A percentile compares a stretch with the other conserved stretches of the same genome.
These are phyloP conservation scores for Corythoichthys haematopterus DNA, from an alignment of 2,113 vertebrate genomes.

Conservation along the genomic window DNA sequence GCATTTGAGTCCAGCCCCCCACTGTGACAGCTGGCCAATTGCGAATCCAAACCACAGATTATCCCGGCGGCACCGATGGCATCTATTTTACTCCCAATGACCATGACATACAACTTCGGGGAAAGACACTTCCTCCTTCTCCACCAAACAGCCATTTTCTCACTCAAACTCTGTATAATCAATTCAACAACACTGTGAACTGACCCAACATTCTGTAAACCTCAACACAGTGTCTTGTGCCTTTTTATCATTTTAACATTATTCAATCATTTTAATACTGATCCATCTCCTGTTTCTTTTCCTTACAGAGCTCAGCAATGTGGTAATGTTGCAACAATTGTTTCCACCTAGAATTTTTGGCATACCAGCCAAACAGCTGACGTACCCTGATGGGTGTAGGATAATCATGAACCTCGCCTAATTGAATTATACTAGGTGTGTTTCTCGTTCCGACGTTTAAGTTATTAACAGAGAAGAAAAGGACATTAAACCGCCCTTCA, in stretches of 20 bases:
- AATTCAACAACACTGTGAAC: neutral
- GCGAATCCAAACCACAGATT: too few relatives aligned
- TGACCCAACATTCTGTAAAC: neutral
- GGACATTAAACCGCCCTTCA: neutral
- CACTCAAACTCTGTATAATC: too few relatives aligned
- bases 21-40: too few relatives aligned
- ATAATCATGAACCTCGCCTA: neutral
- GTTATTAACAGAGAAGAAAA: neutral
- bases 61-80: too few relatives aligned
- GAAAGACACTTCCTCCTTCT: neutral
- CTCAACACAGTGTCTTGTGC: neutral
- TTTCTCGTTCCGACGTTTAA: neutral
- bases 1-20: too few relatives aligned
- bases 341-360: neutral
- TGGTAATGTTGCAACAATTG: neutral
- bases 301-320: neutral
- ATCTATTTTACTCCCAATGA: too few relatives aligned
- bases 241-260: neutral
- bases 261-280: neutral
- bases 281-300: neutral
- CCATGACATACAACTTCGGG: too few relatives aligned
- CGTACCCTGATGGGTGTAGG: neutral
- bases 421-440: neutral
- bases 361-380: neutral
- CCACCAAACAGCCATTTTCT: neutral